Percentiles rank a stretch among this genome's conserved stretches.
Conservation (phyloP, 2,113 vertebrate species). For the Amazona guildingii region DNA sequence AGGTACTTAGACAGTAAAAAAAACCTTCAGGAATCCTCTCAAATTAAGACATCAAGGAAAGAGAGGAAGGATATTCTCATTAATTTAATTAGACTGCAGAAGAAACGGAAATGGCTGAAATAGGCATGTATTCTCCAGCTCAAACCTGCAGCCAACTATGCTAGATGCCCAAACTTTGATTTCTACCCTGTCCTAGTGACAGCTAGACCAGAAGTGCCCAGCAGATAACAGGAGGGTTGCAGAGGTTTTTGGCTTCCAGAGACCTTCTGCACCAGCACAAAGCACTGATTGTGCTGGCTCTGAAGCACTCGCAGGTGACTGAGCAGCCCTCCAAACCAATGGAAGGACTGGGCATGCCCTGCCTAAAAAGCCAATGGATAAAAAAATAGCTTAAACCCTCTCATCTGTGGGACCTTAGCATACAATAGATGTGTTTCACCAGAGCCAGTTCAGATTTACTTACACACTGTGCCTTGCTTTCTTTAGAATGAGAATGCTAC, state of each 20-base stretch:
- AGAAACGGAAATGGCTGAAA: not conserved
- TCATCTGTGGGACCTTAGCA: not conserved
- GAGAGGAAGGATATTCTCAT: not conserved
- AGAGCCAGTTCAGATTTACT: not conserved
- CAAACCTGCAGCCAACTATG: not conserved
- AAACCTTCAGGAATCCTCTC: not conserved
- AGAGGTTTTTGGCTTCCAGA: not conserved
- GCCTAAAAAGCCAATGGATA: not conserved
- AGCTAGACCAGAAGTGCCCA: not conserved
- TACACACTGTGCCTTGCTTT: not conserved
- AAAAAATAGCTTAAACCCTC: not conserved
- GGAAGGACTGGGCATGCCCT: not conserved
- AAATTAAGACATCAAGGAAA: not conserved
- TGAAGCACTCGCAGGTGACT: not conserved
- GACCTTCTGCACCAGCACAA: not conserved
- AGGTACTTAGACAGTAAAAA: not conserved
- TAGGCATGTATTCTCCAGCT: not conserved
- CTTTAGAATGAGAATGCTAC: not conserved
- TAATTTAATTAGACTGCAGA: not conserved
- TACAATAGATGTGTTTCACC: not conserved
- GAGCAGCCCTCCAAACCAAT: not conserved
- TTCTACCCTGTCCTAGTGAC: not conserved
- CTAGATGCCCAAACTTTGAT: not conserved
- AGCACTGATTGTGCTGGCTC: rapidly evolving
- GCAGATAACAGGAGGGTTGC: not conserved